These are phyloP conservation scores for Porphyrio hochstetteri DNA, from an alignment of 2,113 vertebrate genomes.

Conservation along the genomic window DNA sequence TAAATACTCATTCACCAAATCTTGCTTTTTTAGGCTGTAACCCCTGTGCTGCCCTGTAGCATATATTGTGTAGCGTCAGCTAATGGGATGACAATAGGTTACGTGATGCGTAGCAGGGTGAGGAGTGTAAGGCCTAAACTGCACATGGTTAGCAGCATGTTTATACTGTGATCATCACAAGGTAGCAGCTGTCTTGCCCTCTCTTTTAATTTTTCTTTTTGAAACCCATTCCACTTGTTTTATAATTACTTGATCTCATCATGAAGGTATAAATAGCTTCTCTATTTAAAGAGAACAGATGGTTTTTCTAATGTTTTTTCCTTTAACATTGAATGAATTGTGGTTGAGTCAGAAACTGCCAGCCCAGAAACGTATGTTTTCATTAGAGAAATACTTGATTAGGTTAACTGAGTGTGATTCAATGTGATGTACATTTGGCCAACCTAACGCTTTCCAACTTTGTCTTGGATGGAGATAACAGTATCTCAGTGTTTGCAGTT, in stretches of 20 bases:
- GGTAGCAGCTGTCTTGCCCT: conserved; percentile 63
- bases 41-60: background rate
- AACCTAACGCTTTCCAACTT: conserved; percentile 27
- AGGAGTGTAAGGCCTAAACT: background rate
- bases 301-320: conserved; percentile 69
- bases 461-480: background rate
- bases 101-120: background rate
- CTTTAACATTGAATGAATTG: conserved; percentile 53
- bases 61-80: background rate
- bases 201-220: conserved; percentile 49
- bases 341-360: conserved; percentile 45
- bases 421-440: conserved; percentile 2
- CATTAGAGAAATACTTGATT: conserved; percentile 43
- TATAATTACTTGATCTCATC: conserved; percentile 55
- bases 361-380: conserved; percentile 39
- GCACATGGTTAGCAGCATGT: conserved; percentile 4
- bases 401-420: conserved; percentile 55
- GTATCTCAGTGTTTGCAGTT: background rate
- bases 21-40: background rate
- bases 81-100: background rate
- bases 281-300: conserved; percentile 76
- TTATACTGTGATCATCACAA: conserved; percentile 21
- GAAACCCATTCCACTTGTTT: conserved; percentile 61
- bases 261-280: conserved; percentile 64
- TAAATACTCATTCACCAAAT: conserved; percentile 16